Evolutionary conservation across 2,113 vertebrate genomes (phyloP).

Genomic region (Sebastes fasciatus): DNA sequence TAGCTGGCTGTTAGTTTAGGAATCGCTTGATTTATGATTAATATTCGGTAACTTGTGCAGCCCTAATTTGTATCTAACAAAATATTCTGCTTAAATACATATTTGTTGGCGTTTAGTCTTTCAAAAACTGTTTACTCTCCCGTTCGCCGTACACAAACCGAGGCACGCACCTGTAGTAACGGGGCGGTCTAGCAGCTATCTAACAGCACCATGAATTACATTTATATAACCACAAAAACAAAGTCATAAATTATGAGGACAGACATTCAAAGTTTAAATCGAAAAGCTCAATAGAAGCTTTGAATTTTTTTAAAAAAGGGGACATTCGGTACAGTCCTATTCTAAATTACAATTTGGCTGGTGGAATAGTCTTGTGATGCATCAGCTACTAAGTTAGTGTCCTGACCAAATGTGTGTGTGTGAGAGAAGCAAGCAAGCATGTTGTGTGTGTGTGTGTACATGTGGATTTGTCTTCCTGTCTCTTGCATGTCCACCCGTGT

Average conservation of each 20-base stretch:
- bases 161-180: neutral
- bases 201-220: neutral
- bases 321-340: neutral
- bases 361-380: neutral
- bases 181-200: neutral
- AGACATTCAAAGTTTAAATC: neutral
- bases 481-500: constrained; percentile 61
- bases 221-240: neutral
- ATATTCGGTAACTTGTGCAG: no score
- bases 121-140: neutral
- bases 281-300: neutral
- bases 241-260: neutral
- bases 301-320: neutral
- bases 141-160: no score
- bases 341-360: neutral
- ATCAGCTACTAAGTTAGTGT: neutral
- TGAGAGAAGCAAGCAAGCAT: neutral
- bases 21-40: no score
- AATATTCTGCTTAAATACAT: no score
- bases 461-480: constrained; percentile 46
- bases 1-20: no score
- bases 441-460: constrained; percentile 10
- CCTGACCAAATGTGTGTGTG: neutral
- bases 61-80: neutral
- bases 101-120: neutral